phyloP scores from a whole-genome alignment of 2,888 invertebrate genomes.

The Cremastobaeus sp. region DNA sequence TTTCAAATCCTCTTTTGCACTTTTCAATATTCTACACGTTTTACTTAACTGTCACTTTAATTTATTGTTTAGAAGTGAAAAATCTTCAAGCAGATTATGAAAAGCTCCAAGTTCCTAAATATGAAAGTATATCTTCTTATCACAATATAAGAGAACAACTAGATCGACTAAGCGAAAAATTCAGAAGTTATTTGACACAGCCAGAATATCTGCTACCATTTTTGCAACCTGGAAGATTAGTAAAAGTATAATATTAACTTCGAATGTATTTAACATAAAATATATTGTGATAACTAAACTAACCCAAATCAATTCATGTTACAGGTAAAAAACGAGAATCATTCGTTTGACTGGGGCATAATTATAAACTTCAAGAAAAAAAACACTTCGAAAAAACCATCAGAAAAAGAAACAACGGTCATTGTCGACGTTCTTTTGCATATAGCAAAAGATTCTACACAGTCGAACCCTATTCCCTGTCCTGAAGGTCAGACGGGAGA shows the following conservation, averaged over 20 bases:
- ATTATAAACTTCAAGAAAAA: constrained; percentile 95
- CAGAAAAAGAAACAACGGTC: constrained; percentile 81
- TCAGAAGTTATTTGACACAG: constrained; percentile 88
- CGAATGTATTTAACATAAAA: too few species aligned
- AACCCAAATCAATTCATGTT: too few species aligned
- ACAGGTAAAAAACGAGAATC: constrained; percentile 88
- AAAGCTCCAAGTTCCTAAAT: constrained; percentile 84
- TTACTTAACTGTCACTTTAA: too few species aligned
- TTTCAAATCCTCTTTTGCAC: too few species aligned
- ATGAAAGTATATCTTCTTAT: constrained; percentile 86
- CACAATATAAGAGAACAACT: constrained; percentile 91
- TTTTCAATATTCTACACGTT: too few species aligned
- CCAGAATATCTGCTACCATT: constrained; percentile 95
- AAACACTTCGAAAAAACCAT: constrained; percentile 79
- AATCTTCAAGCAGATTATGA: constrained; percentile 84
- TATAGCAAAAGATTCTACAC: constrained; percentile 83
- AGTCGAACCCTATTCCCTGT: constrained; percentile 85
- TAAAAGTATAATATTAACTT: too few species aligned
- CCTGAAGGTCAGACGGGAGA: constrained; percentile 85
- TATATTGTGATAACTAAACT: too few species aligned
- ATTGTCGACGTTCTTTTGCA: constrained; percentile 92
- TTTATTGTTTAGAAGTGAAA: constrained; percentile 82
- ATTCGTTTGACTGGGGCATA: constrained; percentile 98
- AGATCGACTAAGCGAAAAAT: constrained; percentile 85
- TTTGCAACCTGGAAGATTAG: constrained; percentile 94